Evolutionary conservation across 2,888 invertebrate genomes (phyloP), one percentile per base, ranked within the genome.

Genomic region (Cosmia trapezina): DNA sequence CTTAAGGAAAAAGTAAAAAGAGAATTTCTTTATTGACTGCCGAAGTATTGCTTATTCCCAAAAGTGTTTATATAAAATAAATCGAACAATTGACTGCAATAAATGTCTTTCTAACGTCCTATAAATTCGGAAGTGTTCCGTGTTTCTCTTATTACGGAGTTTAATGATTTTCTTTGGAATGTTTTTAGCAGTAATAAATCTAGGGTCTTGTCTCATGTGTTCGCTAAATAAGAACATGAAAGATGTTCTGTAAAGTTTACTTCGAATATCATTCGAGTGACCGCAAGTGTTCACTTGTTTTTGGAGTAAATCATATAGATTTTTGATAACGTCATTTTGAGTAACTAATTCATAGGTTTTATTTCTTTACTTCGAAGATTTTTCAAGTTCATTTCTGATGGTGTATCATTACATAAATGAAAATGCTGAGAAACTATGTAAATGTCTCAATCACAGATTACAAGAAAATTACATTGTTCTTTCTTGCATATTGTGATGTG

Each of bases 31-130:
- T 83, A 86, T 86, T 77, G 79, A 87, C 76, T 77, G 45, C 45
- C 67, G 45, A 86, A 81, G 78, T 73, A 78, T 80, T 83, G 70
- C 80, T 81, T 85, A 81, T 78, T 81, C 71, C 47, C 72, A 54
- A 79, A 78, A 85, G 81, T 67, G 59, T 68, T 72, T 79, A 60
- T 70, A 85, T 72, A 78, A 77, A 80, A 76, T 62, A 73, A 70
- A 78, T 64, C 68, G 28, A 78, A 73, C 60, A 78, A 72, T 84
- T 65, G 65, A 45, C 67, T 65, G 54, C 12, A 77, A 65, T 77
- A 73, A 77, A 83, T 73, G 65, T 73, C 74, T 75, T 53, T 67
- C 54, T 71, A 54, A 73, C 64, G 43, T 69, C n/a, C 47, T 61
- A 69, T 78, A 66, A 78, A 81, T 76, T 76, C 12, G 51, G 3